Evolutionary conservation across 2,888 invertebrate genomes (phyloP), one percentile per base, ranked within the genome.

Genomic region (Ptychoptera albimana): DNA sequence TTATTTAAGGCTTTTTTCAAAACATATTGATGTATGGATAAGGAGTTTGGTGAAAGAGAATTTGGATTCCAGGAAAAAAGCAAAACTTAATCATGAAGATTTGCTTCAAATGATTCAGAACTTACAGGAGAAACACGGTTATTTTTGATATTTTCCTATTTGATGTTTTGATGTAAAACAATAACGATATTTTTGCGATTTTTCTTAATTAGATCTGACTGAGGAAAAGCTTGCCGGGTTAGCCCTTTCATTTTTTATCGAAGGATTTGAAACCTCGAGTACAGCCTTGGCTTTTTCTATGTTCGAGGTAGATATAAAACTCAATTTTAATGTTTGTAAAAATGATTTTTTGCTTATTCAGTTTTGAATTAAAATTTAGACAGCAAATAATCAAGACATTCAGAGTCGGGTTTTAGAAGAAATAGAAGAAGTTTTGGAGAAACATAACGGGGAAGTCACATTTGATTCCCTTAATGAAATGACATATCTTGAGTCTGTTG

Each of bases 181-280:
- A 23, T 23, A 23, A 23, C 3, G 3, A 7, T 23, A 5, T 23
- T 3, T 23, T 23, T 23, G 3, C 7, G 23, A 23, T 23, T 5
- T 23, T 23, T 23, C 7, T 23, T 23, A 23, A 5, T 10, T 12
- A 45, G 45, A 34, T 8, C 67, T 72, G 43, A 61, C 67, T 2
- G 64, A 71, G 55, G 62, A 60, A 10, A 66, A 70, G 43, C 60
- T 73, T 31, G 68, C 68, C 0, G 70, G 74, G 0, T 72, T 74
- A 45, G 66, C 71, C 0, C 68, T 74, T 57, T 53, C 73, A n/a
- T 75, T 75, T 54, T 70, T 74, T 61, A 58, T 71, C 11, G 75
- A 73, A n/a, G 75, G 75, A 0, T 74, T 72, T 50, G 75, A 75
- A 56, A 74, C 74, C 0, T 73, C 74, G 0, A 72, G 74, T 0